Conservation (phyloP, 2,797 vertebrate species). For the Pelodytes ibericus region DNA sequence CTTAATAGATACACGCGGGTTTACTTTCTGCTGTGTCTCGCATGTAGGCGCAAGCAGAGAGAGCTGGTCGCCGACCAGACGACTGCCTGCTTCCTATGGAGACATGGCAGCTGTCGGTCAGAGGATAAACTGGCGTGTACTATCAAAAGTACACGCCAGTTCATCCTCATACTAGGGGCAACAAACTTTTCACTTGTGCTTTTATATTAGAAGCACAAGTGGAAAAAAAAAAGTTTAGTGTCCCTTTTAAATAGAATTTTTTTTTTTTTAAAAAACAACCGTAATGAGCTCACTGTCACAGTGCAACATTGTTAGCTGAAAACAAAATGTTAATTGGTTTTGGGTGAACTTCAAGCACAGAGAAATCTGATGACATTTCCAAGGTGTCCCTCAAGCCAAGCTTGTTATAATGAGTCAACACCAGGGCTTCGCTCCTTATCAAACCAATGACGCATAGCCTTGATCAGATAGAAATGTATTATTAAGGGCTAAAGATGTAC, state of each 20-base stretch:
- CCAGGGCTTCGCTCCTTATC: neutral
- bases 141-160: too few relatives aligned
- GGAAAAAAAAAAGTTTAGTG: too few relatives aligned
- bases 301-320: conserved; percentile 1
- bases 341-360: conserved; percentile 29
- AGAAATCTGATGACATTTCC: conserved; percentile 35
- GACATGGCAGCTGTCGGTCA: too few relatives aligned
- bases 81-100: too few relatives aligned
- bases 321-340: conserved; percentile 30
- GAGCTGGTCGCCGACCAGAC: too few relatives aligned
- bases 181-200: too few relatives aligned
- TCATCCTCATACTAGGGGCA: too few relatives aligned
- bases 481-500: neutral
- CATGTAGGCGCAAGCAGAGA: too few relatives aligned
- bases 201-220: neutral
- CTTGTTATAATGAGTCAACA: conserved; percentile 13
- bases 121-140: too few relatives aligned
- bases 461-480: neutral
- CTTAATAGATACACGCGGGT: too few relatives aligned
- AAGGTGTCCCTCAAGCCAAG: conserved; percentile 16
- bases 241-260: neutral
- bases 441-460: conserved; percentile 10
- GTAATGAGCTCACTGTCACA: conserved; percentile 10
- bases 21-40: too few relatives aligned
- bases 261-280: neutral